Evolutionary conservation across 2,888 invertebrate species (phyloP).

Genomic region (Volucella zonaria): DNA sequence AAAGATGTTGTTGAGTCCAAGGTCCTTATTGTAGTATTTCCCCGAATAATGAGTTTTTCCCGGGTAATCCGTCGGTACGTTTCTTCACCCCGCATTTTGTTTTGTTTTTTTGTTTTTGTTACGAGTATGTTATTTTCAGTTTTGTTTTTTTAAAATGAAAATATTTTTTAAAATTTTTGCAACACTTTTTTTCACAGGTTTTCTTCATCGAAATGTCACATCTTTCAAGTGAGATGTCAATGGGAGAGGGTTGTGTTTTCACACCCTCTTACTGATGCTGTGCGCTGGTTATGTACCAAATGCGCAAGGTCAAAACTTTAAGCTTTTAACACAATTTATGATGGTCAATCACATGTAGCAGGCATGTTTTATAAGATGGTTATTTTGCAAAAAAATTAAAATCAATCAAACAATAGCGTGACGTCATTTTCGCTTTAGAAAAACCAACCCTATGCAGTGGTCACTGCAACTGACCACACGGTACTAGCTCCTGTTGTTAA

Average conservation of each 20-base stretch:
- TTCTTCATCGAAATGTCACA: conserved; percentile 36
- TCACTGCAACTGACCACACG: conserved; percentile 62
- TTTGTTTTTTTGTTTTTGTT: conserved; percentile 44
- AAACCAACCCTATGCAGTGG: conserved; percentile 35
- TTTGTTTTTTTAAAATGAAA: conserved; percentile 33
- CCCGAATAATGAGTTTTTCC: conserved; percentile 82
- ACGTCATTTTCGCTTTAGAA: conserved; percentile 27
- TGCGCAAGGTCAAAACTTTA: conserved; percentile 64
- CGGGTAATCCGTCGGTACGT: conserved; percentile 82
- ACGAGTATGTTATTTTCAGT: conserved; percentile 6
- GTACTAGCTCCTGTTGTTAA: conserved; percentile 41
- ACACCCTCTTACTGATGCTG: conserved; percentile 53
- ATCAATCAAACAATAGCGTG: conserved; percentile 16
- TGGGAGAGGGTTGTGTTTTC: background rate
- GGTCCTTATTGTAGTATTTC: conserved; percentile 82
- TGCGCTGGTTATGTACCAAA: conserved; percentile 49
- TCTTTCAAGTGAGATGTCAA: conserved; percentile 15
- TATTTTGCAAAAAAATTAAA: background rate
- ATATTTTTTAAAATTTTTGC: conserved; percentile 14
- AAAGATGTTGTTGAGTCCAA: conserved; percentile 82
- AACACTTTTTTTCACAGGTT: conserved; percentile 11
- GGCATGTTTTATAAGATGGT: background rate
- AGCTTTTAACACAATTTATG: conserved; percentile 53
- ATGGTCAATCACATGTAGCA: background rate
- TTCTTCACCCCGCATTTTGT: conserved; percentile 81